Conservation (phyloP, 2,113 vertebrate species). For the Heterocephalus glaber region DNA sequence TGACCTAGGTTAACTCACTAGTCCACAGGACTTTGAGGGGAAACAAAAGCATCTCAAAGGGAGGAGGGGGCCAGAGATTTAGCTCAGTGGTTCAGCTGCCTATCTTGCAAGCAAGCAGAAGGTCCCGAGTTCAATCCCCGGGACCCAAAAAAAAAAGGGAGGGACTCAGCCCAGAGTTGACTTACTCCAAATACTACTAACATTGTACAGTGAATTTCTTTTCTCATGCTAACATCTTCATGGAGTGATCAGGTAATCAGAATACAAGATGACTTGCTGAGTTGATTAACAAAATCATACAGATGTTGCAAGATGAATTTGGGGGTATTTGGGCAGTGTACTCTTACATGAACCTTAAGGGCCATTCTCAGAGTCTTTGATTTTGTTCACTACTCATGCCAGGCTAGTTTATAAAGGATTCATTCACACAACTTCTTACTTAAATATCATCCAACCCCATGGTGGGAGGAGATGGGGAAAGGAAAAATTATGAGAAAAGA, state of each 20-base stretch:
- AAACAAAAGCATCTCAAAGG: not conserved
- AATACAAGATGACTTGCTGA: not conserved
- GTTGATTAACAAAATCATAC: not conserved
- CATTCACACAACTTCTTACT: not conserved
- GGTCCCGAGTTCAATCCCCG: too few species aligned
- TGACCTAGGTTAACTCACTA: not conserved
- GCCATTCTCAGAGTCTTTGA: not conserved
- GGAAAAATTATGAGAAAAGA: too few species aligned
- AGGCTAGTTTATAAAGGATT: not conserved
- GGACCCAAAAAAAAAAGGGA: too few species aligned
- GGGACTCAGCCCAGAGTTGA: not conserved
- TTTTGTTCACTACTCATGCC: not conserved
- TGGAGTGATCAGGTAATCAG: not conserved
- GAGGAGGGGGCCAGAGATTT: too few species aligned
- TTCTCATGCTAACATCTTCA: not conserved
- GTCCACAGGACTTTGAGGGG: not conserved
- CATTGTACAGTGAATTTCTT: not conserved
- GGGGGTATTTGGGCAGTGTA: not conserved
- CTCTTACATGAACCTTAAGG: not conserved
- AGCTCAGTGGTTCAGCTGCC: too few species aligned
- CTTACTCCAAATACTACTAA: not conserved
- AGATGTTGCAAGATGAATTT: not conserved
- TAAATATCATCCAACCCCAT: not conserved
- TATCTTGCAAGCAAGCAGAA: too few species aligned
- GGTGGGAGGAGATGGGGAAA: too few species aligned